Evolutionary conservation across 2,888 invertebrate genomes (phyloP).

Genomic region (Dysmachus trigonus): DNA sequence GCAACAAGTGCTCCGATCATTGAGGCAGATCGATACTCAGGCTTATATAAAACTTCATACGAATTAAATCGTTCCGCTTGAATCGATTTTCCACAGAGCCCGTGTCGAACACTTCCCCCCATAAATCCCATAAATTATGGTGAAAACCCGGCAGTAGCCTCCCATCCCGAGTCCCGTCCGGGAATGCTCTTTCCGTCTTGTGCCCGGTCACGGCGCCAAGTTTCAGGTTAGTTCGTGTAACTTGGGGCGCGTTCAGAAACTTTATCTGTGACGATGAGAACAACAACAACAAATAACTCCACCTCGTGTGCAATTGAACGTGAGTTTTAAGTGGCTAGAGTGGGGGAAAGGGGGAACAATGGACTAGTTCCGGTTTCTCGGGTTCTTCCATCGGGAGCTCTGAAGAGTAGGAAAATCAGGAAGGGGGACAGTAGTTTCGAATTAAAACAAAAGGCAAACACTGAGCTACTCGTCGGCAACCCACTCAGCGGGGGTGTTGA

Average conservation of each 20-base stretch:
- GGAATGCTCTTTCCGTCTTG: constrained; percentile 60
- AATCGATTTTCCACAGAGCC: constrained; percentile 62
- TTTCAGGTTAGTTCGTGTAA: constrained; percentile 67
- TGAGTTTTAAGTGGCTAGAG: background rate
- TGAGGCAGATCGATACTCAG: background rate
- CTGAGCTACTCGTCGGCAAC: background rate
- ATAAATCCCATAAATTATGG: constrained; percentile 57
- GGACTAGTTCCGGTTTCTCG: constrained; percentile 9
- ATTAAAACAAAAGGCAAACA: constrained; percentile 4
- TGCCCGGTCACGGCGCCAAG: constrained; percentile 76
- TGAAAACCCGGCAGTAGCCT: constrained; percentile 48
- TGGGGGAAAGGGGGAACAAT: background rate
- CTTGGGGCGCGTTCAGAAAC: background rate
- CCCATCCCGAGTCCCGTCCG: constrained; percentile 38
- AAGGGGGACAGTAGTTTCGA: background rate
- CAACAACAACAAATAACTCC: background rate
- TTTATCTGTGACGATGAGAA: background rate
- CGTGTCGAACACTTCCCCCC: constrained; percentile 65
- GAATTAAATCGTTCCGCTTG: background rate
- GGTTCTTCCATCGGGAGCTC: background rate
- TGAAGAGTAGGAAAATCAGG: background rate
- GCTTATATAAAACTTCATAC: background rate
- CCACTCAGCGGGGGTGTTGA: constrained; percentile 13
- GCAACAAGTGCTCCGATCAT: background rate
- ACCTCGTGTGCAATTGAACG: constrained; percentile 23